These are phyloP conservation scores for Larimichthys polyactis DNA, from an alignment of 2,113 vertebrate genomes.

Conservation along the genomic window DNA sequence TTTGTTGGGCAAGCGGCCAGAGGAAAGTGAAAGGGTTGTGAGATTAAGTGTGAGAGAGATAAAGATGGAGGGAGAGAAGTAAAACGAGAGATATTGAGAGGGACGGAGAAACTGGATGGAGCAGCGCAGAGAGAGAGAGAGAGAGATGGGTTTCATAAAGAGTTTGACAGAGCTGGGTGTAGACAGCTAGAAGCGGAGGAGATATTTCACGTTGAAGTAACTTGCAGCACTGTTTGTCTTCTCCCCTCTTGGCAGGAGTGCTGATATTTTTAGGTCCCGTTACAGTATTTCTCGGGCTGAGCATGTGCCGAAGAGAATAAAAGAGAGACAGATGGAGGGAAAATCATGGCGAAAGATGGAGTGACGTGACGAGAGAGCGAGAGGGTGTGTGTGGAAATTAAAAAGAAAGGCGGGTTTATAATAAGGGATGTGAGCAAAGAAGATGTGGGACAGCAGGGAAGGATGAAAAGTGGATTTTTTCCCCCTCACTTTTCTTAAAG, in stretches of 20 bases:
- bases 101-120: not conserved
- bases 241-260: constrained; percentile 37
- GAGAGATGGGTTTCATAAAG: constrained; percentile 38
- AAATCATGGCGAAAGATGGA: not conserved
- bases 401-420: not conserved
- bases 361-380: not conserved
- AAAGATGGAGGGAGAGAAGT: constrained; percentile 17
- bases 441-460: not conserved
- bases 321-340: constrained; percentile 29
- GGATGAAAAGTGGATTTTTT: constrained; percentile 18
- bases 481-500: not conserved
- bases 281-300: constrained; percentile 39
- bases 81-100: constrained; percentile 18
- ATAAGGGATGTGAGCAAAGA: not conserved
- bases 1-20: not conserved
- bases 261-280: constrained; percentile 57
- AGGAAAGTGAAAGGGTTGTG: not conserved
- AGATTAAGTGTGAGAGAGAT: constrained; percentile 16
- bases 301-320: not conserved
- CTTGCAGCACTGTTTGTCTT: constrained; percentile 45
- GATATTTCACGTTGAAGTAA: constrained; percentile 54
- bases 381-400: not conserved
- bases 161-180: constrained; percentile 38
- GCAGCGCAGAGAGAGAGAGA: constrained; percentile 5
- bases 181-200: constrained; percentile 34